Base-by-base conservation (phyloP, 1,140 invertebrate species). In the Drosophila sp. region DNA sequence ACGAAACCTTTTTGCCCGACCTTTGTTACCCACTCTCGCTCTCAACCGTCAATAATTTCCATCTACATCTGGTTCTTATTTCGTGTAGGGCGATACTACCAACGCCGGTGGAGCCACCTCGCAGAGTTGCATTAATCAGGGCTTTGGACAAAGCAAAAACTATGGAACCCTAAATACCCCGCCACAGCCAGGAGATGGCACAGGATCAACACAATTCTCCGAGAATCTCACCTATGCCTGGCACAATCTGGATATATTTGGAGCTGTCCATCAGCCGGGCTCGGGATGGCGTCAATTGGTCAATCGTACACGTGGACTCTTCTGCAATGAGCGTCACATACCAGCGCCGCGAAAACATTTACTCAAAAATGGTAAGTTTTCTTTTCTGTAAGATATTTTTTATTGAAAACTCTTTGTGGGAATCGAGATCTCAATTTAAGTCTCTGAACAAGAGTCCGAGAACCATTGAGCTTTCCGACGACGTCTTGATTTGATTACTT, bases 171-270 rank as follows among this genome's bases (percentile, higher is more conserved):
- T 85, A 5, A 70, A 80, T 3, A 69, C 63, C 11, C 32, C 60
- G 25, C 70, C 61, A 29, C 72, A 72, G 11, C 73, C 73, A 23
- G 8, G 3, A 29, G 78, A 71, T 44, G 69, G 57, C 7, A 35
- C 29, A 17, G 56, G 71, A 27, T 54, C 25, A 23, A 8, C 32
- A 11, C 80, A 80, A 7, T 4, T 76, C 33, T 64, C 85, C 0
- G 94, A 94, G 83, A 93, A 94, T 66, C 93, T 95, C 35, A 95
- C 94, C 2, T 96, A 96, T 90, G 93, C 94, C 5, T 96, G 95
- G 95, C 94, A 94, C 32, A 94, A 95, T 67, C 92, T 96, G 56
- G 95, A 95, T 83, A 95, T 95, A 8, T 95, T 94, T 72, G 93
- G 89, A 4, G 89, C 90, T 2, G 86, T 91, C 11, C 80, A 91